Evolutionary conservation across 2,888 invertebrate genomes (phyloP), one percentile per base, ranked within the genome.

Genomic region (Mayetiola destructor): DNA sequence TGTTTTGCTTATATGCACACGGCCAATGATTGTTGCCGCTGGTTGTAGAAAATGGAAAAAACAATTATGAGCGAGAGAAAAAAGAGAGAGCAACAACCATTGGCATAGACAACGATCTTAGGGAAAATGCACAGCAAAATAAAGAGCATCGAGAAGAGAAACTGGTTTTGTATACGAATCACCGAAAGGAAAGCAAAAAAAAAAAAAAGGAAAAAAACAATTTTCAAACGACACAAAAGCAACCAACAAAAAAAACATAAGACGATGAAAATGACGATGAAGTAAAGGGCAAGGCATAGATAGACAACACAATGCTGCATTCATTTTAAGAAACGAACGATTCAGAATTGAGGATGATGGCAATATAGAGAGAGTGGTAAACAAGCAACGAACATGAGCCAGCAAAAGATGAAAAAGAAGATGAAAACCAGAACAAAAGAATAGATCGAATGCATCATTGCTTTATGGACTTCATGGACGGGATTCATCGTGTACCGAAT

Each of bases 81-180:
- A 27, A 3, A 27, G 27, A 27, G 14, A 5, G 29, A n/a, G 1
- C 27, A 48, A 16, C 27, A 48, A n/a, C 5, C 23, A 27, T n/a
- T 27, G 2, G 48, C 48, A 48, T 48, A 48, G 48, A 48, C 27
- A 48, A 48, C 16, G 48, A 48, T 48, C 48, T 48, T 48, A 48
- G 48, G 48, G 23, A 48, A 27, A 48, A 27, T 48, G 48, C 48
- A 48, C 48, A 48, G 27, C n/a, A 16, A 48, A 48, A 48, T 48
- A 27, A n/a, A 27, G 14, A 27, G 14, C 48, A 48, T n/a, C n/a
- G n/a, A n/a, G n/a, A n/a, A n/a, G n/a, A n/a, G 27, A 48, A 48
- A 48, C 48, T 48, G 48, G 48, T 48, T 48, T 48, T 27, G 27
- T n/a, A n/a, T n/a, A n/a, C n/a, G n/a, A n/a, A 48, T 48, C 29